Percentiles rank a stretch among this genome's conserved stretches.
These are phyloP conservation scores for Chloropsis hardwickii DNA, from an alignment of 2,113 vertebrate genomes.

Conservation along the genomic window DNA sequence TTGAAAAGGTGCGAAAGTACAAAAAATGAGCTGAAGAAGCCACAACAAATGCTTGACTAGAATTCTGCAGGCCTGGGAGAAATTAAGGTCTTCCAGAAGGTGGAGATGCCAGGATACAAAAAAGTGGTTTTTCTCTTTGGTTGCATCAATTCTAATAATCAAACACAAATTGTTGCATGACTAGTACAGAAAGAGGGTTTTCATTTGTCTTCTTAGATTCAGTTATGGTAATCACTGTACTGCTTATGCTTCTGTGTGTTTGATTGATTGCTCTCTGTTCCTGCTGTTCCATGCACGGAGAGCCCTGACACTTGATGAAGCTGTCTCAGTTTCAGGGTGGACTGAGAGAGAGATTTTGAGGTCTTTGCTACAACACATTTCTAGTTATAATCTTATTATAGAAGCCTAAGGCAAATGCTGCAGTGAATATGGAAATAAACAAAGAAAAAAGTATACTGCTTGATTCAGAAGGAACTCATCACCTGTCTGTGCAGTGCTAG, in stretches of 20 bases:
- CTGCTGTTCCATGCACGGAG: background rate
- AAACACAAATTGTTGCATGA: background rate
- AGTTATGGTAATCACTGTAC: background rate
- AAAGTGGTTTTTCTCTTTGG: background rate
- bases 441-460: background rate
- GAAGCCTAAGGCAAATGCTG: background rate
- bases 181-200: slow-evolving; percentile 21
- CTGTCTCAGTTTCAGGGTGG: background rate
- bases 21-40: background rate
- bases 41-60: background rate
- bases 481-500: background rate
- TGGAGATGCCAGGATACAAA: background rate
- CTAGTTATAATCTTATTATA: background rate
- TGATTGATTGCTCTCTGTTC: background rate
- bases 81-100: background rate
- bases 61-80: background rate
- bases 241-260: background rate
- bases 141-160: background rate
- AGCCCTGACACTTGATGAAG: background rate
- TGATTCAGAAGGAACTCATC: background rate
- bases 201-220: slow-evolving; percentile 26
- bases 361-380: background rate
- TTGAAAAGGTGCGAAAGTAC: background rate
- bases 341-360: background rate
- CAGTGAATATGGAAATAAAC: background rate